phyloP scores from a whole-genome alignment of 2,888 invertebrate species.

The Lingula anatina region DNA sequence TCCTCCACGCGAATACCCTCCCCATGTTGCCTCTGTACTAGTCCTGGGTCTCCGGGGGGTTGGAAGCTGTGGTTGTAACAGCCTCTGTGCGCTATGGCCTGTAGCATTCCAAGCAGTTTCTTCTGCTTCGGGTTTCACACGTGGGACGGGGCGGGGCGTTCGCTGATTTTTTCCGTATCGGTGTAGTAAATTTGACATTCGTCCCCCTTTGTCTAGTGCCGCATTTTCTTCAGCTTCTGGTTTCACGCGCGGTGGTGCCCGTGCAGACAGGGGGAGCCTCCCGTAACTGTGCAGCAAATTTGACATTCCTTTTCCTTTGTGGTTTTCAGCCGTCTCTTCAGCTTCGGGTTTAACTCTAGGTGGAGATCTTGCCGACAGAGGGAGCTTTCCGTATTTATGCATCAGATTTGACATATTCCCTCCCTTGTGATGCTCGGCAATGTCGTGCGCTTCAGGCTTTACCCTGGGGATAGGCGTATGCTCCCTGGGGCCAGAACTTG shows the following conservation, averaged over 20 bases:
- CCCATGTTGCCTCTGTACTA: too few relatives aligned
- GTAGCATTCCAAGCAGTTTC: too few relatives aligned
- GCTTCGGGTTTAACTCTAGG: slow-evolving; percentile 23
- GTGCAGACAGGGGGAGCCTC: slow-evolving; percentile 15
- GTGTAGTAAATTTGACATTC: slow-evolving; percentile 23
- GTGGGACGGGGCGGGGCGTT: slow-evolving; percentile 15
- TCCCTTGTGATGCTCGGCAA: slow-evolving; percentile 20
- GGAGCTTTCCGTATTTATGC: slow-evolving; percentile 21
- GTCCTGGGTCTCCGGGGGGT: too few relatives aligned
- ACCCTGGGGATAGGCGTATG: slow-evolving; percentile 28
- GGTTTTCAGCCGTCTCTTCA: slow-evolving; percentile 18
- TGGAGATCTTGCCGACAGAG: slow-evolving; percentile 18
- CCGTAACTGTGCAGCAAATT: slow-evolving; percentile 23
- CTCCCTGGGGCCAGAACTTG: slow-evolving; percentile 26
- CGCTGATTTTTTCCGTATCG: slow-evolving; percentile 17
- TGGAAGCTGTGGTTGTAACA: too few relatives aligned
- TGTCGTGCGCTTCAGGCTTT: slow-evolving; percentile 25
- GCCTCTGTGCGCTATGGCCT: too few relatives aligned
- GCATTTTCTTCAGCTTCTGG: slow-evolving; percentile 24
- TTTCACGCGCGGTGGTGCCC: slow-evolving; percentile 28
- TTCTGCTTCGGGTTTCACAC: slow-evolving; percentile 24
- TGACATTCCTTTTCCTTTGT: slow-evolving; percentile 28
- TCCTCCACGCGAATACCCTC: too few relatives aligned
- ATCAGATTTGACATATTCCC: slow-evolving; percentile 26
- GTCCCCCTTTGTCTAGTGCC: slow-evolving; percentile 22